Conservation (phyloP, 2,113 vertebrate genomes). For the Cochlearius cochlearius region DNA sequence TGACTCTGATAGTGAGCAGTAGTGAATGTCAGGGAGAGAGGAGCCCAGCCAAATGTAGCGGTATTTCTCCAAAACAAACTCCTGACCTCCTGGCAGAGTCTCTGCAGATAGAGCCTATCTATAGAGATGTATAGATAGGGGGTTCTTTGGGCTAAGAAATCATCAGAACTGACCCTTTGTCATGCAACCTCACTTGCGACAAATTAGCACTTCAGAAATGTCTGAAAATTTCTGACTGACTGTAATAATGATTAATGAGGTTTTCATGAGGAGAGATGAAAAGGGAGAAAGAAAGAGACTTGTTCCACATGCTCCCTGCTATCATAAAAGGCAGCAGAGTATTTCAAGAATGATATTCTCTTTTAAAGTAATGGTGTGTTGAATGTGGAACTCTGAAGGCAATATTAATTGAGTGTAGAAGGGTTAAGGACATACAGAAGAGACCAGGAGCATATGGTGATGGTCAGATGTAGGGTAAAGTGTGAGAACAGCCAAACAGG, state of each 20-base stretch:
- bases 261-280: background rate
- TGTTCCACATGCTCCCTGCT: background rate
- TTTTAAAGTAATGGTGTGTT: background rate
- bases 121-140: background rate
- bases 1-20: background rate
- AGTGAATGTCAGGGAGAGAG: background rate
- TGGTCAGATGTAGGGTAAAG: background rate
- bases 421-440: constrained; percentile 1
- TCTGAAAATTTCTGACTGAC: background rate
- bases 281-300: background rate
- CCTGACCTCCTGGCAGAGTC: background rate
- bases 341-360: background rate
- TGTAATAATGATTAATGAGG: constrained; percentile 8
- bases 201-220: constrained; percentile 26
- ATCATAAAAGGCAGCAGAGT: constrained; percentile 21
- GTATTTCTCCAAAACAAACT: background rate
- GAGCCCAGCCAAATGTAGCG: background rate
- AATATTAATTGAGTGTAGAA: background rate
- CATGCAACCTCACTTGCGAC: background rate
- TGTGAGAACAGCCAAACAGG: background rate
- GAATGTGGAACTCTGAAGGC: background rate
- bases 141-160: background rate
- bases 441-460: background rate
- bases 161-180: background rate
- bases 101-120: background rate